phyloP scores from a whole-genome alignment of 2,113 vertebrate species.

The Scomber colias region DNA sequence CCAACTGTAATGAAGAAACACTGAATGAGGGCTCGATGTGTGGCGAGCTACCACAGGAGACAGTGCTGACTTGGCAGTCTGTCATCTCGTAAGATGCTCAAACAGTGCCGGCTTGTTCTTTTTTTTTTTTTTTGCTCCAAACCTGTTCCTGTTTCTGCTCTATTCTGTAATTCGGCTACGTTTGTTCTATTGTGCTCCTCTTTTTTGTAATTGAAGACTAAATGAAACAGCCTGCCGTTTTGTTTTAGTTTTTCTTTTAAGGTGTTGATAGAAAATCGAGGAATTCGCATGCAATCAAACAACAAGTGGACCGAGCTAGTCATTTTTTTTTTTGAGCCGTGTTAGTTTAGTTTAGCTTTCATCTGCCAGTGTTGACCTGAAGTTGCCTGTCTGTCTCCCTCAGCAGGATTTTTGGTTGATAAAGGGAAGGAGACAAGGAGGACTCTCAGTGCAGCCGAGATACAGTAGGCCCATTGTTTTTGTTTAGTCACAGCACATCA shows the following conservation, averaged over 20 bases:
- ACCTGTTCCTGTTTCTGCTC: conserved; percentile 13
- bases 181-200: conserved; percentile 42
- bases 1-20: conserved; percentile 58
- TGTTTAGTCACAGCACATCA: conserved; percentile 71
- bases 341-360: conserved; percentile 25
- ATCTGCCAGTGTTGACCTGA: conserved; percentile 39
- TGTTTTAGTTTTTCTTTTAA: conserved; percentile 28
- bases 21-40: conserved; percentile 57
- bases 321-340: background rate
- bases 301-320: background rate
- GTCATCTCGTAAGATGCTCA: conserved; percentile 62
- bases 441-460: conserved; percentile 45
- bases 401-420: conserved; percentile 30
- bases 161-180: background rate
- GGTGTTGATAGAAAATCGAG: conserved; percentile 10
- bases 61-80: conserved; percentile 67
- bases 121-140: conserved; percentile 45
- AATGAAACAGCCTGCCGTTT: conserved; percentile 31
- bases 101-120: conserved; percentile 47
- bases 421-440: conserved; percentile 47
- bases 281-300: conserved; percentile 17
- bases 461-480: conserved; percentile 68
- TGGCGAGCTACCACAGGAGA: conserved; percentile 52
- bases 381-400: conserved; percentile 40
- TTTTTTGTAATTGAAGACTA: conserved; percentile 4